A percentile compares a stretch with the other conserved stretches of the same genome.
phyloP scores from a whole-genome alignment of 2,888 invertebrate genomes.

The Drosophila gaucha region DNA sequence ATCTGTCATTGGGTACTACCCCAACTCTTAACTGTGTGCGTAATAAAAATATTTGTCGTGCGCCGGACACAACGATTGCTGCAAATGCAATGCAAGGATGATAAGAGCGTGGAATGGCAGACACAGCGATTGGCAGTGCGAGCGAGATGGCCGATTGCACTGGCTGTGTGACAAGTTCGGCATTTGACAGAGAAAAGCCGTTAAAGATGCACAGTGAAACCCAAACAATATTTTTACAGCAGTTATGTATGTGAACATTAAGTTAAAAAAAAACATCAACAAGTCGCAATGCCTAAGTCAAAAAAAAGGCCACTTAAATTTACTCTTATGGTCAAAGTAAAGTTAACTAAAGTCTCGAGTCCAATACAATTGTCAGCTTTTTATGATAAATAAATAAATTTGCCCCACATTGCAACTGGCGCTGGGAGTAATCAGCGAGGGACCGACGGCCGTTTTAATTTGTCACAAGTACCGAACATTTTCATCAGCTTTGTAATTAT shows the following conservation, averaged over 20 bases:
- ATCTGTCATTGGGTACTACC: not conserved
- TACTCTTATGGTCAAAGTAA: not conserved
- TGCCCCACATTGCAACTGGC: constrained; percentile 7
- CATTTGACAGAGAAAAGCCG: not conserved
- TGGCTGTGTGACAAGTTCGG: not conserved
- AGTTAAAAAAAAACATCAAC: too few relatives aligned
- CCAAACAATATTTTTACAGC: not conserved
- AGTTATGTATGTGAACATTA: too few relatives aligned
- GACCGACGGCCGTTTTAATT: constrained; percentile 42
- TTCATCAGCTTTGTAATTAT: constrained; percentile 51
- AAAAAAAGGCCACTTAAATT: too few relatives aligned
- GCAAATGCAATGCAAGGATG: constrained; percentile 7
- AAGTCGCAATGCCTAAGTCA: too few relatives aligned
- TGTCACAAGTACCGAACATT: constrained; percentile 36
- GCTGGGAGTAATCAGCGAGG: not conserved
- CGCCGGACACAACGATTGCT: constrained; percentile 7
- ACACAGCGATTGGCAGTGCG: not conserved
- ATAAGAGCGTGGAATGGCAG: not conserved
- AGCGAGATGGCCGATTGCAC: not conserved
- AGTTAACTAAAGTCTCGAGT: not conserved
- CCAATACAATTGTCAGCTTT: not conserved
- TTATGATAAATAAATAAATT: not conserved
- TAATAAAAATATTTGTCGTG: constrained; percentile 38
- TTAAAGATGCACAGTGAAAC: not conserved
- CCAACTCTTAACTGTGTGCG: constrained; percentile 13